Evolutionary conservation across 2,888 invertebrate species (phyloP).

Genomic region (Marronus borbonicus): DNA sequence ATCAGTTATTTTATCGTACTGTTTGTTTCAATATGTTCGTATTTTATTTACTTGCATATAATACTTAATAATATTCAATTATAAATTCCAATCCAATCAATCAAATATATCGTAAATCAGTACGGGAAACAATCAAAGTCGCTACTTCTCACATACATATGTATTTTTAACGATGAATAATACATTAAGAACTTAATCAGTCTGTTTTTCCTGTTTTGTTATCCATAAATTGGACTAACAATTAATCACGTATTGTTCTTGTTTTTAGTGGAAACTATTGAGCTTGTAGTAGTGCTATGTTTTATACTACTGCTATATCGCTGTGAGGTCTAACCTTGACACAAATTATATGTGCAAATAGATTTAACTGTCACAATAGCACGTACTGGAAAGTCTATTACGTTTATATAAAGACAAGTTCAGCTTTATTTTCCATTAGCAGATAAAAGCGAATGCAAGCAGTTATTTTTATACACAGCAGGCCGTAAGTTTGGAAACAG

Average conservation of each 20-base stretch:
- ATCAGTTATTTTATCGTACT: too few species aligned
- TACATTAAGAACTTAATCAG: background rate
- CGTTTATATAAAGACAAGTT: background rate
- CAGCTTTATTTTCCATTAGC: too few species aligned
- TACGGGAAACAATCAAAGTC: background rate
- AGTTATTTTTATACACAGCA: too few species aligned
- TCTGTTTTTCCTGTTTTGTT: background rate
- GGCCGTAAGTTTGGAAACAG: too few species aligned
- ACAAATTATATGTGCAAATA: background rate
- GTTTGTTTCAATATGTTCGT: too few species aligned
- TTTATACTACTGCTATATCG: background rate
- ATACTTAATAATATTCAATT: too few species aligned
- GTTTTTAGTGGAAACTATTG: background rate
- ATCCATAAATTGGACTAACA: background rate
- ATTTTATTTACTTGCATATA: too few species aligned
- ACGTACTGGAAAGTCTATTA: conserved; percentile 1
- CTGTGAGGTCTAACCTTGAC: background rate
- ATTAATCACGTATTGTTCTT: conserved; percentile 21
- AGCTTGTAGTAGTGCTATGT: background rate
- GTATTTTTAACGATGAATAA: background rate
- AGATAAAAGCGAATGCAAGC: too few species aligned
- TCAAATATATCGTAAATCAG: background rate
- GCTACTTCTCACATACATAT: background rate
- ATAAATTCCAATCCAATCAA: too few species aligned
- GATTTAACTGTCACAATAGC: background rate